These are phyloP conservation scores for Suricata suricatta DNA, from an alignment of 2,113 vertebrate genomes.

Conservation along the genomic window DNA sequence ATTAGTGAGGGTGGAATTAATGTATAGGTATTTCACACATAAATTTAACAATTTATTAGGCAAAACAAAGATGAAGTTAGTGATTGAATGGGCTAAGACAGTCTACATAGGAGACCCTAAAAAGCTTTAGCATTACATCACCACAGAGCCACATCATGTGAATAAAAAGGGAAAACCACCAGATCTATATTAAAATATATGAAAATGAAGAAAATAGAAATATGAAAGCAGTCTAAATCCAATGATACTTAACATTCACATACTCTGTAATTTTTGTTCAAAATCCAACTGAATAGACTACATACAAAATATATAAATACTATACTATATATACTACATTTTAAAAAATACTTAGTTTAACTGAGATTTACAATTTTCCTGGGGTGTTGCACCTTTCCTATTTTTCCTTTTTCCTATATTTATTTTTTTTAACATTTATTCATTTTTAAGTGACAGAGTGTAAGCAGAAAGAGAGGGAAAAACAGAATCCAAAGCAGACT, in stretches of 20 bases:
- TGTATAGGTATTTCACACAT: background rate
- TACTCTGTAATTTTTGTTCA: background rate
- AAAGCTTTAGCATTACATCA: background rate
- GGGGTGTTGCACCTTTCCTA: background rate
- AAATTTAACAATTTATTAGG: background rate
- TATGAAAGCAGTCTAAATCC: background rate
- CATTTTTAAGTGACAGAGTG: too few relatives aligned
- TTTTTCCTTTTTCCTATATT: background rate
- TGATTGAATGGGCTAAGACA: background rate
- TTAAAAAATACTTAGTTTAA: background rate
- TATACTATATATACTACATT: background rate
- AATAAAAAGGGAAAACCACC: background rate
- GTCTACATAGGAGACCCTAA: accelerated
- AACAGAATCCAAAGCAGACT: too few relatives aligned
- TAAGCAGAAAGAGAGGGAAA: too few relatives aligned
- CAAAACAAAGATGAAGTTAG: background rate
- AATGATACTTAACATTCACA: background rate
- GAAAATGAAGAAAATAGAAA: background rate
- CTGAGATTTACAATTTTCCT: background rate
- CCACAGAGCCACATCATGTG: accelerated
- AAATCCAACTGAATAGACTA: background rate
- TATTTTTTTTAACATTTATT: too few relatives aligned
- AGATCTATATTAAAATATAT: background rate
- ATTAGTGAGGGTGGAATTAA: background rate
- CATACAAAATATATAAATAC: background rate